phyloP scores from a whole-genome alignment of 2,113 vertebrate species.

The Verasper variegatus region DNA sequence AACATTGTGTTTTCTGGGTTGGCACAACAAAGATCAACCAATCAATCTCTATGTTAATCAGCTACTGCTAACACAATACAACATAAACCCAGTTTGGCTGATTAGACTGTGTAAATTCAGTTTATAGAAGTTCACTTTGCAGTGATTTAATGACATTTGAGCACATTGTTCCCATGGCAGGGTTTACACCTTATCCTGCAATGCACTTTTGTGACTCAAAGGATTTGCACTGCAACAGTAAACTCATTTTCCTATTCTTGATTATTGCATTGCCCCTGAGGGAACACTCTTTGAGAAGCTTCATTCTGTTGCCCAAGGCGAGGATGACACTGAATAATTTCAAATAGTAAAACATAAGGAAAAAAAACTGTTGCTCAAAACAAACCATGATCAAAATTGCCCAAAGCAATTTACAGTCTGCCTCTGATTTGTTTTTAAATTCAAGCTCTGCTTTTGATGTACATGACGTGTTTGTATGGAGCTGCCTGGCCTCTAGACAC shows the following conservation, averaged over 20 bases:
- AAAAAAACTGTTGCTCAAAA: constrained; percentile 44
- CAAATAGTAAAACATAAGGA: constrained; percentile 20
- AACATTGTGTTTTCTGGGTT: neutral
- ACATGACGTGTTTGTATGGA: constrained; percentile 17
- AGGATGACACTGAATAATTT: constrained; percentile 54
- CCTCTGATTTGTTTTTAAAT: constrained; percentile 51
- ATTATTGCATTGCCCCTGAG: constrained; percentile 46
- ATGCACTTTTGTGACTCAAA: constrained; percentile 36
- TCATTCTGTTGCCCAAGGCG: constrained; percentile 22
- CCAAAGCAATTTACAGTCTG: constrained; percentile 44
- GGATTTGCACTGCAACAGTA: constrained; percentile 17
- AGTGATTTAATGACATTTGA: constrained; percentile 7
- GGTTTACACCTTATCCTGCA: constrained; percentile 2
- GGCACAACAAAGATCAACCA: constrained; percentile 8
- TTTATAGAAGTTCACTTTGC: neutral
- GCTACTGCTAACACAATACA: neutral
- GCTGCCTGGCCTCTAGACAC: constrained; percentile 19
- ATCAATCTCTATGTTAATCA: constrained; percentile 22
- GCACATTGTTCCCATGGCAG: neutral
- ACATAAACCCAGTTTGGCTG: neutral
- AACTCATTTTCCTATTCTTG: constrained; percentile 42
- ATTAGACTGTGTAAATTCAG: constrained; percentile 10
- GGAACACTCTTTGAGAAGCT: constrained; percentile 40
- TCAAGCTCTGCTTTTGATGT: constrained; percentile 49
- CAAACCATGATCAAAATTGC: constrained; percentile 54